These are phyloP conservation scores for Lymantria monacha DNA, from an alignment of 2,888 invertebrate species.

Conservation along the genomic window DNA sequence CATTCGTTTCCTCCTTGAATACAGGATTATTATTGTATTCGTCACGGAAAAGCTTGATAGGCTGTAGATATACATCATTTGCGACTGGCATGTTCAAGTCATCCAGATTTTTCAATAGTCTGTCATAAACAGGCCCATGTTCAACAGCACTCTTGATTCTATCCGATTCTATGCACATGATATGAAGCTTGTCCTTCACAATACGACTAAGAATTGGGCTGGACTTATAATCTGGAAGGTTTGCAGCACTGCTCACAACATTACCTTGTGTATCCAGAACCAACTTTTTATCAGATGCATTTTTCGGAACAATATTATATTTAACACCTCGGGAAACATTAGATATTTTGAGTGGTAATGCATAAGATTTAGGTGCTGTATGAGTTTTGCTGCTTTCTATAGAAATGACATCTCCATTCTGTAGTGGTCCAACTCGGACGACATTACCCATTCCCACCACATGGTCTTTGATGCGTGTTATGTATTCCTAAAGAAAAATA, in stretches of 20 bases:
- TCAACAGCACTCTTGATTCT: conserved; percentile 83
- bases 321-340: conserved; percentile 73
- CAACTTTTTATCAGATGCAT: conserved; percentile 75
- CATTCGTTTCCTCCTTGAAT: conserved; percentile 79
- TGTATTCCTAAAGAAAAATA: conserved; percentile 65
- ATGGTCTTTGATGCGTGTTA: conserved; percentile 84
- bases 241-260: conserved; percentile 74
- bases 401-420: conserved; percentile 70
- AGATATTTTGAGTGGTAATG: conserved; percentile 74
- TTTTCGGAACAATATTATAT: conserved; percentile 75
- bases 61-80: conserved; percentile 79
- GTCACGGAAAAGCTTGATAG: conserved; percentile 79
- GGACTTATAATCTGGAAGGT: conserved; percentile 72
- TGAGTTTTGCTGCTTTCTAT: conserved; percentile 71
- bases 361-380: conserved; percentile 69
- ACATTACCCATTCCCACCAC: conserved; percentile 89
- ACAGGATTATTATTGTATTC: conserved; percentile 79
- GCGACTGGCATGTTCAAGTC: conserved; percentile 76
- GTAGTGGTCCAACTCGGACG: conserved; percentile 81
- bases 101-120: conserved; percentile 77
- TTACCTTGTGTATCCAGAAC: conserved; percentile 75
- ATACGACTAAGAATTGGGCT: conserved; percentile 73
- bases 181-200: conserved; percentile 76
- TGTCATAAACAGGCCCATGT: conserved; percentile 83
- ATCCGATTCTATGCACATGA: conserved; percentile 79